Conservation (phyloP, 2,888 invertebrate genomes). For the Zele albiditarsus region DNA sequence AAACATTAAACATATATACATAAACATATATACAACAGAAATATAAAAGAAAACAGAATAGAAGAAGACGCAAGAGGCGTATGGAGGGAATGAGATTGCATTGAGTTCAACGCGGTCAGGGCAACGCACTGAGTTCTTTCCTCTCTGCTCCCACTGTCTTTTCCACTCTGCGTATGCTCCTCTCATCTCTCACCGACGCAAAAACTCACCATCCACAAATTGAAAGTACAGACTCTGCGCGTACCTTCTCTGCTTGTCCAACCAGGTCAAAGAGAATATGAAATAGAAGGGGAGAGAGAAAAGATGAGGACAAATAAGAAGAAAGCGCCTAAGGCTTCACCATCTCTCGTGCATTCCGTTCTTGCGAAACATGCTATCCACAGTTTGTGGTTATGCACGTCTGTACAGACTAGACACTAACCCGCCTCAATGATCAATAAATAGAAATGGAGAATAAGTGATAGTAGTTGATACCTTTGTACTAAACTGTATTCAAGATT, state of each 20-base stretch:
- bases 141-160: neutral
- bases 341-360: constrained; percentile 63
- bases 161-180: constrained; percentile 30
- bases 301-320: neutral
- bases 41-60: neutral
- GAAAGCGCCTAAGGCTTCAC: constrained; percentile 30
- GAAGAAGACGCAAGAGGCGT: constrained; percentile 18
- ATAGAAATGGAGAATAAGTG: no score
- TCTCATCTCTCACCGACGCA: constrained; percentile 54
- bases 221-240: constrained; percentile 64
- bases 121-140: constrained; percentile 6
- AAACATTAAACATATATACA: constrained; percentile 30
- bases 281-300: neutral
- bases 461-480: no score
- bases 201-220: constrained; percentile 66
- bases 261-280: constrained; percentile 4
- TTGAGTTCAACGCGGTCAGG: neutral
- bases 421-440: constrained; percentile 38
- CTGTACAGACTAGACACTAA: constrained; percentile 39
- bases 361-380: constrained; percentile 68
- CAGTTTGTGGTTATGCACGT: no score
- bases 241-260: constrained; percentile 47
- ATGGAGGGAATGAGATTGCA: neutral
- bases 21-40: neutral
- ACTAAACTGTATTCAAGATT: no score